Evolutionary conservation across 2,797 vertebrate genomes (phyloP).

Genomic region (Enteromius thamalakanensis): DNA sequence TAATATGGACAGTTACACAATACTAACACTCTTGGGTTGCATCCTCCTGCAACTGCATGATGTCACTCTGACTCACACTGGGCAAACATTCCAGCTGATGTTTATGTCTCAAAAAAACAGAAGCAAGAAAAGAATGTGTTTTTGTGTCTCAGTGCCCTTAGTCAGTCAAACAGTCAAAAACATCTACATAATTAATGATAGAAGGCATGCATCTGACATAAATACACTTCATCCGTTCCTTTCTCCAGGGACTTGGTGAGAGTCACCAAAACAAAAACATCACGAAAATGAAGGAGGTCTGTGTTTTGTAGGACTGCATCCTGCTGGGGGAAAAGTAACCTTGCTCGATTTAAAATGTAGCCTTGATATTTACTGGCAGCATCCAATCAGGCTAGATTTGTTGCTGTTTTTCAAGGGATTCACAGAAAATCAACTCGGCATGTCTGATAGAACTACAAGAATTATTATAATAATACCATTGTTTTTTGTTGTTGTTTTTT

Average conservation of each 20-base stretch:
- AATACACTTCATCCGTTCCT: conserved; percentile 40
- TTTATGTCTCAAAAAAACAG: conserved; percentile 23
- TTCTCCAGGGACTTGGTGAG: not conserved
- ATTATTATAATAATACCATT: not conserved
- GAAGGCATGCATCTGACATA: conserved; percentile 27
- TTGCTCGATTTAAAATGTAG: conserved; percentile 23
- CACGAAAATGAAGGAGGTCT: conserved; percentile 26
- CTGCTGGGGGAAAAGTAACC: conserved; percentile 31
- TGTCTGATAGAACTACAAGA: not conserved
- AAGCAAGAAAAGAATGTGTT: conserved; percentile 28
- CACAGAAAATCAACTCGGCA: not conserved
- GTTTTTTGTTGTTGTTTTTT: not conserved
- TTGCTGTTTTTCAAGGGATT: conserved; percentile 1
- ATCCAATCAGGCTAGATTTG: not conserved
- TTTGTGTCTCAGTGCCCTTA: conserved; percentile 36
- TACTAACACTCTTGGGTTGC: not conserved
- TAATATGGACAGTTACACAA: not conserved
- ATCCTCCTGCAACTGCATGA: conserved; percentile 20
- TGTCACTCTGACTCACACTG: conserved; percentile 37
- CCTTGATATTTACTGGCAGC: conserved; percentile 22
- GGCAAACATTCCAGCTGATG: conserved; percentile 12
- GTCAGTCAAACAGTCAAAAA: conserved; percentile 35
- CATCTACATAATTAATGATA: conserved; percentile 48
- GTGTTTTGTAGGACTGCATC: conserved; percentile 35
- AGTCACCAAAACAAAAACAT: conserved; percentile 44